Percentiles rank a stretch among this genome's conserved stretches.
These are phyloP conservation scores for Casuarius casuarius DNA, from an alignment of 2,113 vertebrate species.

Conservation along the genomic window DNA sequence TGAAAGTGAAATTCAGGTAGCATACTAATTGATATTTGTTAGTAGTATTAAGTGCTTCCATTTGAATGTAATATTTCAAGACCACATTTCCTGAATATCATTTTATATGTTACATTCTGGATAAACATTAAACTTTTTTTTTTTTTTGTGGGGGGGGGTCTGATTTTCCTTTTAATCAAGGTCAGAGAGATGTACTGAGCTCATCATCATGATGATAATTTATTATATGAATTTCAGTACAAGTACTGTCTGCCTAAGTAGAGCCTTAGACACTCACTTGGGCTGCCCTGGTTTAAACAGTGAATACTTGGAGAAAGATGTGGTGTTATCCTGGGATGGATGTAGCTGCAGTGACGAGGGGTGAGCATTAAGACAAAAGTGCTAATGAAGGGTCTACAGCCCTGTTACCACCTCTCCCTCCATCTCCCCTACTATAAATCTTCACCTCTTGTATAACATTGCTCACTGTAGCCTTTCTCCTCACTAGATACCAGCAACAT, in stretches of 20 bases:
- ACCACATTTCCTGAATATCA: not conserved
- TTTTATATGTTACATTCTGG: not conserved
- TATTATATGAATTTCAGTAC: not conserved
- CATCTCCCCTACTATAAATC: not conserved
- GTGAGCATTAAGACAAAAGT: not conserved
- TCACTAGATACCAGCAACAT: not conserved
- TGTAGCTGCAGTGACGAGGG: not conserved
- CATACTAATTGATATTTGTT: not conserved
- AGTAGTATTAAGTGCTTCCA: not conserved
- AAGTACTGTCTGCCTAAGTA: not conserved
- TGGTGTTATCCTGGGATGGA: not conserved
- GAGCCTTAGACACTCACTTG: not conserved
- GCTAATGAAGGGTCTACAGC: not conserved
- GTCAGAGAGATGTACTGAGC: not conserved
- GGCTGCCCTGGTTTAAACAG: not conserved
- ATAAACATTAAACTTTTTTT: not conserved
- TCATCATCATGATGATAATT: not conserved
- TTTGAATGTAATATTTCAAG: not conserved
- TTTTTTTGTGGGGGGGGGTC: not conserved
- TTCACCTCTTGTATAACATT: not conserved
- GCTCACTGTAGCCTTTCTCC: not conserved
- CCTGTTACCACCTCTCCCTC: rapidly evolving
- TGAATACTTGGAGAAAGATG: not conserved
- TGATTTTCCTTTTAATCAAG: not conserved
- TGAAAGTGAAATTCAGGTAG: not conserved